Evolutionary conservation across 2,888 invertebrate genomes (phyloP).

Genomic region (Campopleginae sp.): DNA sequence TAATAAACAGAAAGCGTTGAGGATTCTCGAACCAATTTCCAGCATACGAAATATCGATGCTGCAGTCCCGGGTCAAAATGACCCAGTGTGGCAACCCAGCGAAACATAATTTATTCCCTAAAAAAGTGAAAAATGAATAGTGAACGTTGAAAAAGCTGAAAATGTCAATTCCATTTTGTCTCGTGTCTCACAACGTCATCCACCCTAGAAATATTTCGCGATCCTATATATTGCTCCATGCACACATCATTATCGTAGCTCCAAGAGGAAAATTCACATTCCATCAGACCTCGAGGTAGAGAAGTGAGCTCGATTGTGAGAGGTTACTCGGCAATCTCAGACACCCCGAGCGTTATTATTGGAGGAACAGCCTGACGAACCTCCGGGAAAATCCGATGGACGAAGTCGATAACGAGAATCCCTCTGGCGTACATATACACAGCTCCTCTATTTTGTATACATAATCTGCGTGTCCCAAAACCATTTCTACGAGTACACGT

Average conservation of each 20-base stretch:
- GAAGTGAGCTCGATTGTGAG: constrained; percentile 43
- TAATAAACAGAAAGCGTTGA: no score
- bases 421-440: background rate
- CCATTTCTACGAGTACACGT: background rate
- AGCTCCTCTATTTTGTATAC: constrained; percentile 9
- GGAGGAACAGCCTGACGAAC: constrained; percentile 23
- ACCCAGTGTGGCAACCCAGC: no score
- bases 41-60: no score
- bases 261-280: constrained; percentile 20
- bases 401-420: constrained; percentile 57
- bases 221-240: background rate
- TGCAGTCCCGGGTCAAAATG: no score
- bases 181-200: background rate
- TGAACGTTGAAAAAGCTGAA: no score
- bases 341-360: constrained; percentile 14
- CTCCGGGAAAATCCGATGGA: constrained; percentile 23
- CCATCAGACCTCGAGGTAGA: constrained; percentile 6
- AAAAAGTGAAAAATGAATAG: no score
- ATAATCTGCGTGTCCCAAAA: constrained; percentile 20
- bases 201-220: background rate
- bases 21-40: no score
- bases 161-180: background rate
- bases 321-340: constrained; percentile 41
- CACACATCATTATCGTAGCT: background rate
- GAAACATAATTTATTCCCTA: no score